These are phyloP conservation scores for Zosterops borbonicus DNA, from an alignment of 2,113 vertebrate species.

Conservation along the genomic window DNA sequence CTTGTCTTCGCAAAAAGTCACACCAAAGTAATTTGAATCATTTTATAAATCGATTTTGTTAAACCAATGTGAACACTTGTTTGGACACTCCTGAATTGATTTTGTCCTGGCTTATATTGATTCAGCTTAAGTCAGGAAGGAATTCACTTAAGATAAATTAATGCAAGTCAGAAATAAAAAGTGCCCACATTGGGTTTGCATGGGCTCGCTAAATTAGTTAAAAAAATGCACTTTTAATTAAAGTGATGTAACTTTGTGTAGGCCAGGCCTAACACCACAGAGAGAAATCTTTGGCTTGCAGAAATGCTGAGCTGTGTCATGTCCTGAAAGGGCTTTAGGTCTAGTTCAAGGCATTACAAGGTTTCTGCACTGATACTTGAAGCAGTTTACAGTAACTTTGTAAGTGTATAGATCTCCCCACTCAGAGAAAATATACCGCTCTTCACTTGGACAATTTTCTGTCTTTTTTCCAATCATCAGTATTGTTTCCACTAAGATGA, in stretches of 20 bases:
- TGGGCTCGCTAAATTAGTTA: slow-evolving; percentile 37
- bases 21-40: slow-evolving; percentile 43
- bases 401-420: not conserved
- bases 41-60: slow-evolving; percentile 64
- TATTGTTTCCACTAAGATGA: not conserved
- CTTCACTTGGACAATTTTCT: not conserved
- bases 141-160: slow-evolving; percentile 70
- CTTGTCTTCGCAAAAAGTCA: slow-evolving; percentile 28
- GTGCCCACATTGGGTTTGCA: slow-evolving; percentile 36
- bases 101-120: slow-evolving; percentile 61
- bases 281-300: not conserved
- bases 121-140: slow-evolving; percentile 65
- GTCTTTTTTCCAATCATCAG: not conserved
- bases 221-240: slow-evolving; percentile 50
- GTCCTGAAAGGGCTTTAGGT: not conserved
- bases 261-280: not conserved
- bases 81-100: slow-evolving; percentile 68
- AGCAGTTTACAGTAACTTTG: not conserved
- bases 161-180: slow-evolving; percentile 56
- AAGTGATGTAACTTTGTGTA: not conserved
- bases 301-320: not conserved
- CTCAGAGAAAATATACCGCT: not conserved
- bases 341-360: not conserved
- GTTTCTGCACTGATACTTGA: not conserved
- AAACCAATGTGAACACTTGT: slow-evolving; percentile 61